phyloP scores from a whole-genome alignment of 2,797 vertebrate species.

The Choloepus didactylus region DNA sequence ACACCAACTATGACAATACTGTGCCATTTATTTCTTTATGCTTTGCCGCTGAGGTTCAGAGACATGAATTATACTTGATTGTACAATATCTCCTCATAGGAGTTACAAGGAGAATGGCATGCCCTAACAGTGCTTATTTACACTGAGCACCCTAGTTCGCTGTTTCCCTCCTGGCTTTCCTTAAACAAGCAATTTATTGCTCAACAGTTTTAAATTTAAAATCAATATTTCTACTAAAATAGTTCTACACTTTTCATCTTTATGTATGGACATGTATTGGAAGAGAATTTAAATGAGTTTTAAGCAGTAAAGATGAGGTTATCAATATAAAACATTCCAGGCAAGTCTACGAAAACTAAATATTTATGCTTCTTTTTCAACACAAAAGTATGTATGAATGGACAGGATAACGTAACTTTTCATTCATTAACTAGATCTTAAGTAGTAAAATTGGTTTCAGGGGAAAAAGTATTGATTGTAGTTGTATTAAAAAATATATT shows the following conservation, averaged over 20 bases:
- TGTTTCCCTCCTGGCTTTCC: constrained; percentile 79
- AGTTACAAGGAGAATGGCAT: background rate
- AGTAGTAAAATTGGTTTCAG: constrained; percentile 12
- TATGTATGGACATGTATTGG: constrained; percentile 68
- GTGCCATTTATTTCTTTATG: background rate
- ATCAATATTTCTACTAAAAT: constrained; percentile 83
- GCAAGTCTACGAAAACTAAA: constrained; percentile 46
- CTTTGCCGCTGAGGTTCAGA: constrained; percentile 51
- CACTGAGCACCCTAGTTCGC: background rate
- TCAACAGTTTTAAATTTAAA: constrained; percentile 82
- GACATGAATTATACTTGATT: constrained; percentile 20
- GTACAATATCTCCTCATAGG: background rate
- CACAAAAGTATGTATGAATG: background rate
- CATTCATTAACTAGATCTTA: constrained; percentile 51
- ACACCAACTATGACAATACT: background rate
- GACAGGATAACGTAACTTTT: background rate
- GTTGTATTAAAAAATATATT: constrained; percentile 22
- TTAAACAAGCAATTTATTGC: constrained; percentile 82
- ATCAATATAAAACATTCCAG: constrained; percentile 38
- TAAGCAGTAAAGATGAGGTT: constrained; percentile 25
- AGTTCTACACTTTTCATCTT: constrained; percentile 80
- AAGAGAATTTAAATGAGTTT: constrained; percentile 76
- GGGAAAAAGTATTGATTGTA: background rate
- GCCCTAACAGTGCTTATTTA: constrained; percentile 54
- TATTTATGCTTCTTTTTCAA: constrained; percentile 50